Conservation (phyloP, 2,113 vertebrate species). For the Trematocara stigmaticum region DNA sequence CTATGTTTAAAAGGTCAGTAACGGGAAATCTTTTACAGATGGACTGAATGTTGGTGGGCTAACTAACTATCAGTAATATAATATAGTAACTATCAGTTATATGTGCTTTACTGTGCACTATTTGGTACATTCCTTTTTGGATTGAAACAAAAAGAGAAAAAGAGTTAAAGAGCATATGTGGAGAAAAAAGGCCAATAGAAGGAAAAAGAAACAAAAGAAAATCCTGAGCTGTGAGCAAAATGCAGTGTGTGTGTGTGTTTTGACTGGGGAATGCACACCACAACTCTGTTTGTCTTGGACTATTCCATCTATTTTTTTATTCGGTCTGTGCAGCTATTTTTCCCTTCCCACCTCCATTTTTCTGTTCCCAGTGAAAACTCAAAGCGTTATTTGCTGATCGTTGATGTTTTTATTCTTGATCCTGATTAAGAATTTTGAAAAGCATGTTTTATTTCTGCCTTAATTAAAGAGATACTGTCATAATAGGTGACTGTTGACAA, state of each 20-base stretch:
- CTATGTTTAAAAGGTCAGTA: not conserved
- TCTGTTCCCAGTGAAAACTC: not conserved
- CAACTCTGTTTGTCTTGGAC: constrained; percentile 42
- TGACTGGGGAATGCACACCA: constrained; percentile 35
- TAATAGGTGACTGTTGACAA: not conserved
- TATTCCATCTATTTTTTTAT: constrained; percentile 4
- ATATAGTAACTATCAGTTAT: not conserved
- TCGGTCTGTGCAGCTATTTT: not conserved
- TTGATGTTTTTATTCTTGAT: not conserved
- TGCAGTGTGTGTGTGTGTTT: not conserved
- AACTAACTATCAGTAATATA: not conserved
- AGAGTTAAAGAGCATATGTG: not conserved
- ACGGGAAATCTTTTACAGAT: not conserved
- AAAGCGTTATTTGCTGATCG: not conserved
- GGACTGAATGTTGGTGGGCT: not conserved
- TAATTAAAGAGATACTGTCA: not conserved
- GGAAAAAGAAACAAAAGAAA: not conserved
- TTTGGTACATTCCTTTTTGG: not conserved
- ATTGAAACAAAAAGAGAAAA: not conserved
- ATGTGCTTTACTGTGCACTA: not conserved
- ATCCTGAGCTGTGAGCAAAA: not conserved
- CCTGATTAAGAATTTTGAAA: not conserved
- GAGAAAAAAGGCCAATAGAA: not conserved
- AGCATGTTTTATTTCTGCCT: not conserved
- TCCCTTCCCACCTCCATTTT: not conserved